Evolutionary conservation across 2,797 vertebrate genomes (phyloP), one percentile per base, ranked within the genome.

Genomic region (Coluber constrictor): DNA sequence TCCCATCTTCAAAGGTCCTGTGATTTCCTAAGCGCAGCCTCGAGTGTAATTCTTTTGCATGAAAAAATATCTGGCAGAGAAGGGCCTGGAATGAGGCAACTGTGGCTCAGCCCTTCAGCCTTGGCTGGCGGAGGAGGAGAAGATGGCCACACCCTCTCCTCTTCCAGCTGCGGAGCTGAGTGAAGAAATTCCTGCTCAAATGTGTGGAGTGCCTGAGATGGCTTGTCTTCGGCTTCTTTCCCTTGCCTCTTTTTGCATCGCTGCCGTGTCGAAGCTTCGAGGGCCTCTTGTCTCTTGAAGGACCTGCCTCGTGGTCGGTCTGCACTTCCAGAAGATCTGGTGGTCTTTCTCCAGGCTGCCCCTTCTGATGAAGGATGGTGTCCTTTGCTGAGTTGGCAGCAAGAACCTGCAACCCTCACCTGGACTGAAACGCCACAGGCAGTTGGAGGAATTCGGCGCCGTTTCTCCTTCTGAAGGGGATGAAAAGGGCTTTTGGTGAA

Each of bases 91-190:
- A 70, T 51, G 79, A 87, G 51, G 83, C 92, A 43, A 63, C 15
- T 0, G 25, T 37, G 51, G 3, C 7, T 79, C n/a, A 47, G 54
- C 70, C 94, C 92, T 95, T 94, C 92, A 16, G n/a, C 1, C 47
- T 91, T 90, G 87, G 90, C 47, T 94, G 43, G 37, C 0, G 6
- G 3, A 88, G 11, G 43, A 92, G 95, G 91, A 83, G 0, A 8
- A 70, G 95, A 95, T 43, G 56, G 95, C 94, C 94, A 95, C 96
- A 94, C 97, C 96, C 56, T 95, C 90, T 95, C 92, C 90, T 95
- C 93, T 95, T 91, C 96, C 96, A 97, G 96, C 96, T 96, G 97
- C 92, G 93, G 93, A 92, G 93, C 1, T 51, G 0, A 93, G 94
- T 93, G 29, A 25, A 88, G 20, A 11, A n/a, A 54, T 2, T 4